Percentiles rank a stretch among this genome's conserved stretches.
Conservation (phyloP, 2,797 vertebrate species). For the Lagodon rhomboides region DNA sequence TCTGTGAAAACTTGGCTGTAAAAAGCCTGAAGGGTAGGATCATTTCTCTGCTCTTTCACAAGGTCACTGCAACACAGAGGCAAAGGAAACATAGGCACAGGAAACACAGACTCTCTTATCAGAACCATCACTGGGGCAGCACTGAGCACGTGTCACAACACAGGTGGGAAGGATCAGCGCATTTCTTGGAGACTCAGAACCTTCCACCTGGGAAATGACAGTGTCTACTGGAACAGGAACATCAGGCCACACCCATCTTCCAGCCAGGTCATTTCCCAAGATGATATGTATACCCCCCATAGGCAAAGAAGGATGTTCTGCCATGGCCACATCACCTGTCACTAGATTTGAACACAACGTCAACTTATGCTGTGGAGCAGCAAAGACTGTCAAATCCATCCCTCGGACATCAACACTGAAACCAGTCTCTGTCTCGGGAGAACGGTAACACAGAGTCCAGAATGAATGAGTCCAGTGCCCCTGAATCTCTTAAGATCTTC, state of each 20-base stretch:
- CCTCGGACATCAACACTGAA: neutral
- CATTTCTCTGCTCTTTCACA: neutral
- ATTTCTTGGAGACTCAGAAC: neutral
- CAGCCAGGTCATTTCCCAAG: neutral
- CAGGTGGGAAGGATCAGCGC: neutral
- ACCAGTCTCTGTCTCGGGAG: no score
- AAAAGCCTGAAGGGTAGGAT: neutral
- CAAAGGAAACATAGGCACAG: neutral
- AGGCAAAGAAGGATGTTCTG: neutral
- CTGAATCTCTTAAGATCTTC: no score
- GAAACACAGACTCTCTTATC: neutral
- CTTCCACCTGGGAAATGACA: neutral
- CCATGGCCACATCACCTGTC: neutral
- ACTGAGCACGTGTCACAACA: neutral
- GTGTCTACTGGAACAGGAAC: fast-evolving
- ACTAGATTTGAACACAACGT: neutral
- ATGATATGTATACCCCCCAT: neutral
- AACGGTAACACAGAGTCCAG: no score
- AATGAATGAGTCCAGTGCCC: no score
- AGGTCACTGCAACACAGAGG: neutral
- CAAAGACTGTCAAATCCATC: neutral
- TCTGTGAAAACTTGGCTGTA: neutral
- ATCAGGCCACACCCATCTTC: neutral
- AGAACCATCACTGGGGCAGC: neutral
- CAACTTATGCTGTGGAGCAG: neutral